phyloP scores from a whole-genome alignment of 23 tunicate species.

The Ciona savignyi region DNA sequence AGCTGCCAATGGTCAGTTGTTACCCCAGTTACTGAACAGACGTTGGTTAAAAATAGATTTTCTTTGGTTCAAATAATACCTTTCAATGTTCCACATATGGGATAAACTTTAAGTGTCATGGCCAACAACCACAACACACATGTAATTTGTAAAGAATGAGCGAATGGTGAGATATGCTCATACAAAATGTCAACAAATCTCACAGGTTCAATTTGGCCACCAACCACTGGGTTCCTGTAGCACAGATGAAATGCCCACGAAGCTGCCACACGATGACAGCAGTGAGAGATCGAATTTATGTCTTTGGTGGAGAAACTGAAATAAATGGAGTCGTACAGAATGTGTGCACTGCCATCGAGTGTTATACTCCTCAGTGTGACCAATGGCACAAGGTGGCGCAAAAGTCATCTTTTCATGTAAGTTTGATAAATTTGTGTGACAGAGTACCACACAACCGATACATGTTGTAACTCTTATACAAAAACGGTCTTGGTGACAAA shows the following conservation, averaged over 20 bases:
- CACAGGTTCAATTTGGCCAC: slow-evolving; percentile 18
- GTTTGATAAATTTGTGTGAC: not conserved
- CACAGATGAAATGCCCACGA: slow-evolving; percentile 41
- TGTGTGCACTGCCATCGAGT: slow-evolving; percentile 43
- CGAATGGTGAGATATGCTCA: too few relatives aligned
- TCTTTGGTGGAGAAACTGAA: slow-evolving; percentile 37
- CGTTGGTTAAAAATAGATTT: too few relatives aligned
- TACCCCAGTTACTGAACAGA: too few relatives aligned
- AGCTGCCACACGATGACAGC: slow-evolving; percentile 54
- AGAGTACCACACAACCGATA: not conserved
- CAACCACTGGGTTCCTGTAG: slow-evolving; percentile 37
- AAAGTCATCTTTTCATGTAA: slow-evolving; percentile 39
- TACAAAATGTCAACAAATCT: too few relatives aligned
- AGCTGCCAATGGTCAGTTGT: too few relatives aligned
- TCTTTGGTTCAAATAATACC: too few relatives aligned
- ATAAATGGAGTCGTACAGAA: slow-evolving; percentile 14
- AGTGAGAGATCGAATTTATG: slow-evolving; percentile 53
- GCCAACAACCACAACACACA: too few relatives aligned
- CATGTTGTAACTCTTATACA: too few relatives aligned
- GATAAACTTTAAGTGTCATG: too few relatives aligned
- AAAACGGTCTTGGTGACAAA: too few relatives aligned
- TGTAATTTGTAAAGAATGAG: too few relatives aligned
- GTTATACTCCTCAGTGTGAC: slow-evolving; percentile 56
- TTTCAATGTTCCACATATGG: too few relatives aligned
- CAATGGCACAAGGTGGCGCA: slow-evolving; percentile 62